Base-by-base conservation (phyloP, 2,797 vertebrate species). In the Euthynnus affinis region DNA sequence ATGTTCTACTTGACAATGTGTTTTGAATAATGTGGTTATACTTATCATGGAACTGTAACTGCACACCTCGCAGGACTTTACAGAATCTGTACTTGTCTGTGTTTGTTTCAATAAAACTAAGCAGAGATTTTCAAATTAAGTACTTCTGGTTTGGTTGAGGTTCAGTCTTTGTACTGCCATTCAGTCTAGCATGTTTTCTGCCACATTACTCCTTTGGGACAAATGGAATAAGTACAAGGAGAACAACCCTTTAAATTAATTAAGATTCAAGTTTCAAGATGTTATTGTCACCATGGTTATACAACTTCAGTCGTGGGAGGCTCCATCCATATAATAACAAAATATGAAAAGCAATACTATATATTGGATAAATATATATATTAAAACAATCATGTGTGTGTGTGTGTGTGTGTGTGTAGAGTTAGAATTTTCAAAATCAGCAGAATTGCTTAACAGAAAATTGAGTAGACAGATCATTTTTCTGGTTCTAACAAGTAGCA, bases 161-260 rank as follows among this genome's bases (percentile, higher is more conserved):
- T 49, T 63, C 65, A 57, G 42, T 29, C 49, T 74, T 52, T 63
- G 40, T 61, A 8, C 29, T 60, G 60, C 13, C 42, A 53, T n/a
- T 74, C 62, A 27, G 32, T 66, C 65, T 34, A 10, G 5, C 25
- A 27, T 68, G 61, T 56, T 76, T 61, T 67, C 56, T 9, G 18
- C 66, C 51, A 27, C 9, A 53, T 29, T 48, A 37, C 34, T 63
- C 53, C 66, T 32, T 14, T 13, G 60, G 25, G 65, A 60, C 42
- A 68, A 61, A 57, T 60, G 46, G 14, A 62, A 61, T 25, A 51
- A 22, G 52, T 37, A 17, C 42, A 63, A 71, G 60, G 29, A 59
- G 29, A 75, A 32, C 37, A 37, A 44, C 55, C 44, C 27, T 17
- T 66, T 40, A 65, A 66, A 70, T 58, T 18, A 83, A 60, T 59